Base-by-base conservation (phyloP, 2,113 vertebrate species). In the Callaeas wilsoni region DNA sequence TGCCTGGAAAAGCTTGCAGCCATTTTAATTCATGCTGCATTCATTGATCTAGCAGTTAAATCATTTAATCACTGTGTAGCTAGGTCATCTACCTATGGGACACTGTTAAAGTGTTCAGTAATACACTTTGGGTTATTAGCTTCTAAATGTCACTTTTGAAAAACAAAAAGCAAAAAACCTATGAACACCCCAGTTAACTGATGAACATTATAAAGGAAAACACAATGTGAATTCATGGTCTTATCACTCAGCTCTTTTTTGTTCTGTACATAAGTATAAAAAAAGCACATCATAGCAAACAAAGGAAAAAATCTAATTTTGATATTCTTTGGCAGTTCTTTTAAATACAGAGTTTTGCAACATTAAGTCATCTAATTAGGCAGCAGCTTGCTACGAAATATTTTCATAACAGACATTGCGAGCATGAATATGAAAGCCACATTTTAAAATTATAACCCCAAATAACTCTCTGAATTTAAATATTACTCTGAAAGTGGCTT, bases 1-100 rank as follows among this genome's bases (percentile, higher is more conserved):
- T 32, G 60, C 60, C 84, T 89, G 41, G 16, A 64, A 81, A 90
- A 74, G 85, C 85, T 88, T 94, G 87, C 93, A 94, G 92, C 93
- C 96, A 94, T 97, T 96, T 96, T 94, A 92, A 93, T 91, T 94
- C 82, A 84, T 86, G 76, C 90, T 93, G 76, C 83, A 76, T 91
- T 89, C 84, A 94, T 93, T 93, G 93, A 95, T 96, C 75, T 74
- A 75, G 68, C 71, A 94, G 73, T 77, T 86, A 94, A 89, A 83
- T 88, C 92, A 88, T 86, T 94, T 96, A 94, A 95, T 90, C 92
- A 83, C 52, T 52, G 68, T 88, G 87, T 75, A 94, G 92, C 68
- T 86, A 49, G 56, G 64, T 86, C 10, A 0, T 74, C 83, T 90
- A 44, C 52, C 60, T 90, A 33, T 81, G 0, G 12, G 85, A 78